Evolutionary conservation across 2,113 vertebrate genomes (phyloP).

Genomic region (Triplophysa rosa): DNA sequence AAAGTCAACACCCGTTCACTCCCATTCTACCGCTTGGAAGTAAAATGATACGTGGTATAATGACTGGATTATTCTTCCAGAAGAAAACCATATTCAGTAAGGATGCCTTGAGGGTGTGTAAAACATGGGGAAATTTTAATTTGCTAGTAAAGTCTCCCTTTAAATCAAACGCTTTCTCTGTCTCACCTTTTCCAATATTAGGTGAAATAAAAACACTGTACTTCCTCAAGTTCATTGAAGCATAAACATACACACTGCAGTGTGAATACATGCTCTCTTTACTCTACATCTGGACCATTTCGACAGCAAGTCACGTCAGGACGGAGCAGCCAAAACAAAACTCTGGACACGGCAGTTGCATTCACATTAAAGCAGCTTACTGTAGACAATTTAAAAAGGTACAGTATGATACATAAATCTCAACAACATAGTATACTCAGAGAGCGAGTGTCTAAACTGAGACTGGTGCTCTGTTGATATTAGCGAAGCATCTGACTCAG

Average conservation of each 20-base stretch:
- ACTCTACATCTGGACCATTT: not conserved
- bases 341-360: not conserved
- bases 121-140: no score
- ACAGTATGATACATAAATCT: not conserved
- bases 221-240: not conserved
- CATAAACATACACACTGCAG: not conserved
- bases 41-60: no score
- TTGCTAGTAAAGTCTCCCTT: not conserved
- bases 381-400: not conserved
- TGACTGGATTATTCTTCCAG: no score
- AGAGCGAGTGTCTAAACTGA: not conserved
- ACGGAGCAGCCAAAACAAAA: not conserved
- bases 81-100: no score
- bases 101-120: no score
- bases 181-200: constrained; percentile 25
- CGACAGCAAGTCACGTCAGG: constrained; percentile 11
- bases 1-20: no score
- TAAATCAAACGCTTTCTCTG: not conserved
- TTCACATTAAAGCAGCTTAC: not conserved
- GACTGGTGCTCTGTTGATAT: not conserved
- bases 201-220: not conserved
- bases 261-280: not conserved
- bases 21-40: no score
- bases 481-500: constrained; percentile 41
- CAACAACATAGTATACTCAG: not conserved